Base-by-base conservation (phyloP, 1,140 invertebrate species). In the Drosophila paulistorum region DNA sequence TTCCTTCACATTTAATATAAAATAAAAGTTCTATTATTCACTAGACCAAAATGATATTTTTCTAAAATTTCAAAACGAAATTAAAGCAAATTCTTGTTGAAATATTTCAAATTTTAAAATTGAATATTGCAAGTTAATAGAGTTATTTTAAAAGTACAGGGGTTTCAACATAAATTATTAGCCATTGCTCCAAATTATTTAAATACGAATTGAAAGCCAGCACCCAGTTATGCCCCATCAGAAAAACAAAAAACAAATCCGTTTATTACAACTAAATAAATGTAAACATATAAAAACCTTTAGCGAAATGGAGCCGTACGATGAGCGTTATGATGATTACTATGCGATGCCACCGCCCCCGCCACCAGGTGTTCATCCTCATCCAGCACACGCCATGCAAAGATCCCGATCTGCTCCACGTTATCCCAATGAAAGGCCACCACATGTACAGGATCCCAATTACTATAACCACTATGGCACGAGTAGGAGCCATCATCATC, bases 261-360 rank as follows among this genome's bases (percentile, higher is more conserved):
- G 79, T 64, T 86, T 90, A 81, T 64, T 45, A 71, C 42, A 60
- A 48, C 45, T 48, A 10, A 48, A 61, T 61, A 74, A 67, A 73
- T 58, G 33, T 68, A 23, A 54, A 59, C 68, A 62, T 57, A 71
- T 73, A 55, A 51, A 62, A 77, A 81, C 79, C 81, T 90, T 68
- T 90, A 92, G 91, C 86, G 91, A 92, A 78, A 90, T 92, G 91
- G 91, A 92, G 91, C 90, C 91, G 77, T 92, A 91, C 71, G 87
- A 92, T 68, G 79, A 72, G 64, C 80, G 73, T 11, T 92, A 90
- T 61, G 75, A 91, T 37, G 79, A 90, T 61, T 89, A 81, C 66
- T 89, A 91, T 65, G 68, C 72, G 51, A 90, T 81, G 78, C 74
- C 75, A 13, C 87, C 84, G 26, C 80, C 82, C 13, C 67, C 77